These are phyloP conservation scores for Noctua pronuba DNA, from an alignment of 2,888 invertebrate species.

Conservation along the genomic window DNA sequence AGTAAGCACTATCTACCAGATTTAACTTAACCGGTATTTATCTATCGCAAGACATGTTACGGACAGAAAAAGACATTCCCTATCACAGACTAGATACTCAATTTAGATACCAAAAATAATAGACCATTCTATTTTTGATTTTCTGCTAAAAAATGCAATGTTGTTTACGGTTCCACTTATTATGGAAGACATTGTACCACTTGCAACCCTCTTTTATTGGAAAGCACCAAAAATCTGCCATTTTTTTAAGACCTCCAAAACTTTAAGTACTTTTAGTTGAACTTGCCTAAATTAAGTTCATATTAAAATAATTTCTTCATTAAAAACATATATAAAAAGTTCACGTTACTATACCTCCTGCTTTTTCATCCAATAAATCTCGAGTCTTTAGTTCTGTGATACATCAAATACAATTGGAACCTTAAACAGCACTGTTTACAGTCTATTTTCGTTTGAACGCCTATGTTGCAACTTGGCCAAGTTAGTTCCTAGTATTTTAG, in stretches of 20 bases:
- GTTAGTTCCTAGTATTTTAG: slow-evolving; percentile 11
- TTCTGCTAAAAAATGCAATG: slow-evolving; percentile 44
- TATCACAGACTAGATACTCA: slow-evolving; percentile 87
- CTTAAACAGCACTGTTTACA: slow-evolving; percentile 56
- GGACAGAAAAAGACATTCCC: slow-evolving; percentile 74
- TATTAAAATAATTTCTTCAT: slow-evolving; percentile 8
- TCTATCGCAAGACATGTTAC: slow-evolving; percentile 52
- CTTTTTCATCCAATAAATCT: slow-evolving; percentile 1
- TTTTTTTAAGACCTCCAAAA: slow-evolving; percentile 7
- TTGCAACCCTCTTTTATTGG: slow-evolving; percentile 1
- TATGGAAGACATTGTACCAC: slow-evolving; percentile 61
- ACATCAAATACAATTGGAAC: slow-evolving; percentile 52
- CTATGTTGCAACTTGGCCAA: slow-evolving; percentile 42
- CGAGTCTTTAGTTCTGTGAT: slow-evolving; percentile 24
- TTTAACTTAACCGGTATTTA: neutral
- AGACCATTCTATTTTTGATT: slow-evolving; percentile 42
- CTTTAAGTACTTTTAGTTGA: slow-evolving; percentile 47
- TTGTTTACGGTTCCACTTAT: slow-evolving; percentile 45
- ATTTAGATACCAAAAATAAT: slow-evolving; percentile 67
- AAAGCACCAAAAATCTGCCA: slow-evolving; percentile 5
- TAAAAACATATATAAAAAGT: slow-evolving; percentile 44
- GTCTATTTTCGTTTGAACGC: slow-evolving; percentile 38
- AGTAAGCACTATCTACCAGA: slow-evolving; percentile 8
- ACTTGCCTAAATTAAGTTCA: slow-evolving; percentile 9
- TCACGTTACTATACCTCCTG: neutral